Evolutionary conservation across 2,797 vertebrate genomes (phyloP).

Genomic region (Bufotes viridis): DNA sequence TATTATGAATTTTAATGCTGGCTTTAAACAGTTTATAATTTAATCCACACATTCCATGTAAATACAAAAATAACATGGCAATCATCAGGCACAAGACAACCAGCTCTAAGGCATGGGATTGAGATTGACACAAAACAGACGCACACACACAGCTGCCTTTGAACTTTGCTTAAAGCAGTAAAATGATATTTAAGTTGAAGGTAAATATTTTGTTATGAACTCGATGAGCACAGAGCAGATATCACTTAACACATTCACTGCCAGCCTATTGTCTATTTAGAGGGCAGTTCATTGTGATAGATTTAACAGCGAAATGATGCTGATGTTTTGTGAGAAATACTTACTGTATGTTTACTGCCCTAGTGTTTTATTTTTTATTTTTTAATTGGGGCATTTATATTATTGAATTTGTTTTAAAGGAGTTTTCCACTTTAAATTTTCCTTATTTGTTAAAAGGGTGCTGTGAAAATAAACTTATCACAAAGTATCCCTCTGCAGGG

Average conservation of each 20-base stretch:
- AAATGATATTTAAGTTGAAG: slow-evolving; percentile 96
- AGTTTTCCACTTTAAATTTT: too few relatives aligned
- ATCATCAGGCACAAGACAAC: slow-evolving; percentile 75
- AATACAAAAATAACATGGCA: slow-evolving; percentile 78
- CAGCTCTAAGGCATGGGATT: slow-evolving; percentile 74
- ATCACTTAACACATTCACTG: slow-evolving; percentile 66
- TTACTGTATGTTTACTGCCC: background rate
- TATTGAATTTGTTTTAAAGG: too few relatives aligned
- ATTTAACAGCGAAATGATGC: background rate
- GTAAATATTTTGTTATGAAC: slow-evolving; percentile 82
- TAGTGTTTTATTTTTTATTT: too few relatives aligned
- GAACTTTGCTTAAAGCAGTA: slow-evolving; percentile 92
- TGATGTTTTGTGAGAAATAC: background rate
- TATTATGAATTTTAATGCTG: slow-evolving; percentile 68
- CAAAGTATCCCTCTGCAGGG: too few relatives aligned
- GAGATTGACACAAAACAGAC: slow-evolving; percentile 95
- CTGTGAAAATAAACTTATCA: too few relatives aligned
- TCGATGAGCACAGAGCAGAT: slow-evolving; percentile 71
- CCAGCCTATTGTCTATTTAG: background rate
- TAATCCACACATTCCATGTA: slow-evolving; percentile 76
- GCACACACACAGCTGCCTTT: slow-evolving; percentile 88
- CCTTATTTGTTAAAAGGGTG: too few relatives aligned
- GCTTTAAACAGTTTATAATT: slow-evolving; percentile 78
- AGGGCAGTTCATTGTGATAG: background rate
- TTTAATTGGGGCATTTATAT: too few relatives aligned